Base-by-base conservation (phyloP, 2,888 invertebrate genomes). In the Tetropium fuscum region DNA sequence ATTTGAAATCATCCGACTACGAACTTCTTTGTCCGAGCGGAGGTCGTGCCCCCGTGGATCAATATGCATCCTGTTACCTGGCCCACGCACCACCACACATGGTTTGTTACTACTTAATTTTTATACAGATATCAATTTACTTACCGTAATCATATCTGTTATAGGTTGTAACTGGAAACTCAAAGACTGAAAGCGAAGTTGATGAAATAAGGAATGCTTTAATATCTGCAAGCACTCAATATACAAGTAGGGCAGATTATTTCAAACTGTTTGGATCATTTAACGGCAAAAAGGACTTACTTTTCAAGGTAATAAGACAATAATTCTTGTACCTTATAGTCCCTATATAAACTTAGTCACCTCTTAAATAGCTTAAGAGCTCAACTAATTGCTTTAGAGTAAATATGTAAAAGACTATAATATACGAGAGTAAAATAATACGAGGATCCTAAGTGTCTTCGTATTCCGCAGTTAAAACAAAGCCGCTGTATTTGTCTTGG, bases 251-350 rank as follows among this genome's bases (percentile, higher is more conserved):
- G 61, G 85, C 84, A 0, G 87, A 89, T 66, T 80, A 88, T 4
- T 86, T 90, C 73, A 87, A 87, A 61, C 83, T 91, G 45, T 91
- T 90, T 70, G 90, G 90, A 19, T 73, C 80, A n/a, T 87, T 83
- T 78, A 81, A 83, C 32, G 85, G 83, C 10, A 77, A 81, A 41
- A 74, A 80, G 7, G 83, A 87, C 72, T 67, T 87, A 10, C 74
- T 87, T 4, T 87, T 87, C 72, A 84, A 83, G 80, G 86, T 86
- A 78, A 69, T 64, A 11, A n/a, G n/a, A n/a, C n/a, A n/a, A n/a
- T n/a, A n/a, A n/a, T n/a, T n/a, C n/a, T n/a, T n/a, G n/a, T n/a
- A n/a, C n/a, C n/a, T n/a, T n/a, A n/a, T n/a, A n/a, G n/a, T n/a
- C n/a, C n/a, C n/a, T n/a, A n/a, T n/a, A n/a, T n/a, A n/a, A n/a